These are phyloP conservation scores for Phasianus colchicus DNA, from an alignment of 2,113 vertebrate species.

Conservation along the genomic window DNA sequence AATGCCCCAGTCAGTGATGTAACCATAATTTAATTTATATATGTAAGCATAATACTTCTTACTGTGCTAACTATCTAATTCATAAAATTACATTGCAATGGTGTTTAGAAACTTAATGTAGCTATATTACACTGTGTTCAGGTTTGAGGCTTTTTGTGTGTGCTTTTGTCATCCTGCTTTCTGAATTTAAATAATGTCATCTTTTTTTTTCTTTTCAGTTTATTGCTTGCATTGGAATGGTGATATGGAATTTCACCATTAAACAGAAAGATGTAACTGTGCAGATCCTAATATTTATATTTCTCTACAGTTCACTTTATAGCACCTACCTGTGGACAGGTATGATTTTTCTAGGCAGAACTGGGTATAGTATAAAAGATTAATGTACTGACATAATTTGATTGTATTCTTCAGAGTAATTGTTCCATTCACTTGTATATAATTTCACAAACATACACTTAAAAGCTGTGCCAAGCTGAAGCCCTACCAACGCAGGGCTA, in stretches of 20 bases:
- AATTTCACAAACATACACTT: not conserved
- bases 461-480: not conserved
- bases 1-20: not conserved
- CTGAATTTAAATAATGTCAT: not conserved
- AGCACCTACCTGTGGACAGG: conserved; percentile 96
- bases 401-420: not conserved
- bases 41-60: not conserved
- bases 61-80: not conserved
- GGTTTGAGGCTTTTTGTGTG: not conserved
- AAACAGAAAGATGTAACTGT: conserved; percentile 81
- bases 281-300: conserved; percentile 88
- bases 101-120: not conserved
- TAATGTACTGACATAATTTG: not conserved
- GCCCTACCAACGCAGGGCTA: not conserved
- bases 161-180: conserved; percentile 16
- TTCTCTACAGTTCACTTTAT: conserved; percentile 91
- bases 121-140: not conserved
- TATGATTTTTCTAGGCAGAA: conserved; percentile 62
- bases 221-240: conserved; percentile 90
- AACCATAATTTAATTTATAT: not conserved
- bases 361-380: not conserved
- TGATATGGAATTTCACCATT: conserved; percentile 91
- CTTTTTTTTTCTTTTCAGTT: conserved; percentile 77
- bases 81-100: not conserved
- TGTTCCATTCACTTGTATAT: not conserved